These are phyloP conservation scores for Enteromius thamalakanensis DNA, from an alignment of 2,797 vertebrate species.

Conservation along the genomic window DNA sequence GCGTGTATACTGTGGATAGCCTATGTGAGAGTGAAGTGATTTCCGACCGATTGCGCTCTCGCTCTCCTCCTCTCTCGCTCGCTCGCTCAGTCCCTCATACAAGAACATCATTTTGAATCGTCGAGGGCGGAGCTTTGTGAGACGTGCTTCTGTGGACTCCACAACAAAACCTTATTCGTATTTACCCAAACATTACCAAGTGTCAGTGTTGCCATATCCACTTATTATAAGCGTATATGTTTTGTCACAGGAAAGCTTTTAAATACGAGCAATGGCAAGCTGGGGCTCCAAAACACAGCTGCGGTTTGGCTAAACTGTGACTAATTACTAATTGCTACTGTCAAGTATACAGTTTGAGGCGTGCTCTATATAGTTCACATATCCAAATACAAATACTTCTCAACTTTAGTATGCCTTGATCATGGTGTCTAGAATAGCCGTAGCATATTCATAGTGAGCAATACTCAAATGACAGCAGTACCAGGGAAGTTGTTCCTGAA, in stretches of 20 bases:
- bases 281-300: neutral
- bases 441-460: neutral
- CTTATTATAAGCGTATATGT: neutral
- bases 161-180: conserved; percentile 34
- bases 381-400: neutral
- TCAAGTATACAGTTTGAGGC: neutral
- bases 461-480: neutral
- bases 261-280: neutral
- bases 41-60: conserved; percentile 67
- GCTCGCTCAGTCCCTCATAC: conserved; percentile 50
- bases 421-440: neutral
- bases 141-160: conserved; percentile 61
- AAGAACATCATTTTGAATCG: conserved; percentile 42
- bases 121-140: conserved; percentile 62
- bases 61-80: conserved; percentile 43
- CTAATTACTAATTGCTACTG: neutral
- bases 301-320: neutral
- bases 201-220: neutral
- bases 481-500: neutral
- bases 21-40: conserved; percentile 72
- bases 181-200: conserved; percentile 23
- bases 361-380: neutral
- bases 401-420: neutral
- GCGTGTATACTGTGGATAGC: conserved; percentile 65
- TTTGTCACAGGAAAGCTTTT: neutral